Evolutionary conservation across 2,113 vertebrate genomes (phyloP), one percentile per base, ranked within the genome.

Genomic region (Pteruthius melanotis): DNA sequence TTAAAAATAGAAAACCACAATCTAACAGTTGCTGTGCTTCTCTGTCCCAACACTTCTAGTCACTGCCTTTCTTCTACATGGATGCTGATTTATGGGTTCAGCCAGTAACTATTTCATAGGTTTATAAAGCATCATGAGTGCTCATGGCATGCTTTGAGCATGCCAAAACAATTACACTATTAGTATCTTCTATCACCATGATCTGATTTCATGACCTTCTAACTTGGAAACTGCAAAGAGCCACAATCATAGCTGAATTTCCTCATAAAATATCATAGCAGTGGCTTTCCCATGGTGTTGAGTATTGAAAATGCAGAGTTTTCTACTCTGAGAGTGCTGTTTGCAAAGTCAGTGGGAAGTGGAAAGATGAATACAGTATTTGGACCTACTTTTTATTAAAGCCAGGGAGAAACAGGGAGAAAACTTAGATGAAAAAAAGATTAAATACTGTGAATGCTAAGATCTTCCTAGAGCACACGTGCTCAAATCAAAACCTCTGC

Each of bases 401-500:
- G 21, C 11, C 60, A 78, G 13, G 27, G n/a, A 93, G 27, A 54
- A 76, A n/a, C 3, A 37, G 19, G 23, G 33, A 60, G 68, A 81
- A 83, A 92, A 59, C 9, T 35, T 53, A 66, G 27, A 10, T 20
- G 16, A 16, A 84, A 81, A 87, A 40, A 15, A 37, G 26, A 72
- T 9, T 31, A 80, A 80, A 54, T 8, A 27, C 13, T 16, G 44
- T 7, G 23, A 84, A 54, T 83, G 35, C 13, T 9, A 33, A 63
- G 6, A 40, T 40, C 16, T 59, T 80, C 31, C 57, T 37, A 30
- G 16, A 63, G 9, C 6, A 33, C 10, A 57, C 0, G 0, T 15
- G 30, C 40, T 61, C 24, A 79, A 57, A 91, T 52, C 14, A 61
- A 74, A 80, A 57, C 18, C 30, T 82, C 61, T 35, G 42, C 35